Conservation (phyloP, 2,797 vertebrate species). For the Chelonia mydas region DNA sequence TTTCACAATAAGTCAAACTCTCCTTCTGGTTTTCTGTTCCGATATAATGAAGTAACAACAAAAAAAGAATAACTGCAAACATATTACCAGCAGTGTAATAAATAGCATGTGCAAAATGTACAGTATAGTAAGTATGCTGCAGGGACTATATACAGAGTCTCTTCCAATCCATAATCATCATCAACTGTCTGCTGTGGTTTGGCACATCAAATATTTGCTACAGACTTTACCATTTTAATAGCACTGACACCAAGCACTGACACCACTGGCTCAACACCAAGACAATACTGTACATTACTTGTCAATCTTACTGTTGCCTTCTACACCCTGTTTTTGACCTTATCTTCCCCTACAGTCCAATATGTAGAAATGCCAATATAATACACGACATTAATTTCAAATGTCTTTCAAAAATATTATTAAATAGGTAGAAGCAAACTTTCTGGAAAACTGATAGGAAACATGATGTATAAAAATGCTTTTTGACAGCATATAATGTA, state of each 20-base stretch:
- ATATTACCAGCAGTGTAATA: constrained; percentile 51
- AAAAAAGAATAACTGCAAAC: not conserved
- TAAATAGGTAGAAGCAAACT: not conserved
- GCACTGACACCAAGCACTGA: constrained; percentile 39
- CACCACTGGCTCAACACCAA: constrained; percentile 53
- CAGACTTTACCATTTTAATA: constrained; percentile 58
- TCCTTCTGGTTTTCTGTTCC: constrained; percentile 9
- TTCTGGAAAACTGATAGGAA: constrained; percentile 9
- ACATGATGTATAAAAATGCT: not conserved
- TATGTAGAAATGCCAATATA: constrained; percentile 43
- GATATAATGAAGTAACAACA: constrained; percentile 26
- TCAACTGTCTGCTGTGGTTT: constrained; percentile 66
- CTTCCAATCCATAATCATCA: constrained; percentile 49
- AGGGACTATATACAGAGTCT: constrained; percentile 46
- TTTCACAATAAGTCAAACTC: constrained; percentile 21
- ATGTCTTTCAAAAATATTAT: constrained; percentile 6
- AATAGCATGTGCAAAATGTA: constrained; percentile 63
- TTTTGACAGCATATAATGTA: not conserved
- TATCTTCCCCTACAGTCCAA: constrained; percentile 47
- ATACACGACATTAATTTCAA: constrained; percentile 32
- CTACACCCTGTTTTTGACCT: constrained; percentile 38
- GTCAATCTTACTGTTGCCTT: constrained; percentile 38
- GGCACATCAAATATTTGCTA: constrained; percentile 50
- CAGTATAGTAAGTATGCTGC: constrained; percentile 46
- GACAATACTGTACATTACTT: constrained; percentile 43